Evolutionary conservation across 1,140 invertebrate genomes (phyloP).

Genomic region (Drosophila pectinifera): DNA sequence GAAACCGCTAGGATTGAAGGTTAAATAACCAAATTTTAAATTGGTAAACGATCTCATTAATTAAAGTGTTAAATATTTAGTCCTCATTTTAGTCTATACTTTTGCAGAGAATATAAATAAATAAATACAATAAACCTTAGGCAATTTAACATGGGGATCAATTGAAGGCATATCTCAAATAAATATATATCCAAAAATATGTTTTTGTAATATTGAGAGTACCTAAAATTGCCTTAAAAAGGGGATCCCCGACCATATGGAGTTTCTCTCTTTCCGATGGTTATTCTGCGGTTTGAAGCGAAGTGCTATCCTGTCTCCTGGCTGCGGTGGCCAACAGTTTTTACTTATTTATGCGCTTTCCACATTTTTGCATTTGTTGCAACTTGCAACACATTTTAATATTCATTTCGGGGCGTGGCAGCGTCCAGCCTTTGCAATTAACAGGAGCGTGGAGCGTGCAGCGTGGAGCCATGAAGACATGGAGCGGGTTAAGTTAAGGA

Average conservation of each 20-base stretch:
- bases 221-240: constrained; percentile 10
- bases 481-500: not conserved
- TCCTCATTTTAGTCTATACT: too few relatives aligned
- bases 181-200: too few relatives aligned
- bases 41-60: too few relatives aligned
- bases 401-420: constrained; percentile 54
- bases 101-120: too few relatives aligned
- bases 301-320: constrained; percentile 58
- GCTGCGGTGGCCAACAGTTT: constrained; percentile 42
- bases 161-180: too few relatives aligned
- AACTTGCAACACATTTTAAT: constrained; percentile 51
- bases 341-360: constrained; percentile 71
- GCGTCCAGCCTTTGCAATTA: constrained; percentile 43
- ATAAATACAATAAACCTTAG: too few relatives aligned
- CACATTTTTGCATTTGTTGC: constrained; percentile 60
- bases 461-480: not conserved
- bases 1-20: too few relatives aligned
- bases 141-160: too few relatives aligned
- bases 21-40: too few relatives aligned
- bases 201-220: not conserved
- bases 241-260: not conserved
- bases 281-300: constrained; percentile 54
- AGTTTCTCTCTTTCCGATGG: constrained; percentile 1
- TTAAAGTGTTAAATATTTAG: too few relatives aligned
- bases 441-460: constrained; percentile 20